Conservation (phyloP, 2,113 vertebrate species). For the Lophura nycthemera region DNA sequence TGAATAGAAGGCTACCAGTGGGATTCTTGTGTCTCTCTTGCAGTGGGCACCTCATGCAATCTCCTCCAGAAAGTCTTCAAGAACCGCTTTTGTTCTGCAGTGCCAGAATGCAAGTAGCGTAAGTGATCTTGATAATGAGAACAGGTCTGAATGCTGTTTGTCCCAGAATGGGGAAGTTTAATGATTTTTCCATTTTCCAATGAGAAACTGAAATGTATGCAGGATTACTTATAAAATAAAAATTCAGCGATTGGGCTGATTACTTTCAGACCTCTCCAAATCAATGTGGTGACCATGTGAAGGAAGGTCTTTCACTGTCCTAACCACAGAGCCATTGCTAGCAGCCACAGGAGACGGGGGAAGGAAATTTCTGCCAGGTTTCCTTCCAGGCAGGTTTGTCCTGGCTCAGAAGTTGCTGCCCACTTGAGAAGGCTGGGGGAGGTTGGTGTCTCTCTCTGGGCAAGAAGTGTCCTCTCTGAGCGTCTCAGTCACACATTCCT, state of each 20-base stretch:
- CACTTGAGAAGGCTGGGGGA: not conserved
- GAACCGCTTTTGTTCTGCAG: not conserved
- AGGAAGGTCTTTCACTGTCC: not conserved
- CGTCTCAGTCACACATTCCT: not conserved
- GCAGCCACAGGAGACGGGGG: not conserved
- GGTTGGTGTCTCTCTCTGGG: not conserved
- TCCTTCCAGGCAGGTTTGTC: not conserved
- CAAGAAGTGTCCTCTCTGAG: accelerated
- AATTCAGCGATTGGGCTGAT: not conserved
- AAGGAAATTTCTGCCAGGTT: not conserved
- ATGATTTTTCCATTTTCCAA: not conserved
- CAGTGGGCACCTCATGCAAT: constrained; percentile 56
- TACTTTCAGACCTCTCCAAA: not conserved
- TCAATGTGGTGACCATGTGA: not conserved
- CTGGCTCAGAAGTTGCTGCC: not conserved
- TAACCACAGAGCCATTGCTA: not conserved
- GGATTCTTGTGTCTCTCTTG: constrained; percentile 45
- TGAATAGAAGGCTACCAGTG: constrained; percentile 26
- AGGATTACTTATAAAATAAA: not conserved
- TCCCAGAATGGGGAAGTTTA: not conserved
- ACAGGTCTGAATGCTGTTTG: constrained; percentile 17
- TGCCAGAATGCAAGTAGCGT: constrained; percentile 6
- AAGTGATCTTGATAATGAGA: not conserved
- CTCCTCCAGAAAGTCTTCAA: not conserved
- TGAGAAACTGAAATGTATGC: constrained; percentile 1